Percentiles rank a stretch among this genome's conserved stretches.
These are phyloP conservation scores for Atherix ibis DNA, from an alignment of 2,888 invertebrate species.

Conservation along the genomic window DNA sequence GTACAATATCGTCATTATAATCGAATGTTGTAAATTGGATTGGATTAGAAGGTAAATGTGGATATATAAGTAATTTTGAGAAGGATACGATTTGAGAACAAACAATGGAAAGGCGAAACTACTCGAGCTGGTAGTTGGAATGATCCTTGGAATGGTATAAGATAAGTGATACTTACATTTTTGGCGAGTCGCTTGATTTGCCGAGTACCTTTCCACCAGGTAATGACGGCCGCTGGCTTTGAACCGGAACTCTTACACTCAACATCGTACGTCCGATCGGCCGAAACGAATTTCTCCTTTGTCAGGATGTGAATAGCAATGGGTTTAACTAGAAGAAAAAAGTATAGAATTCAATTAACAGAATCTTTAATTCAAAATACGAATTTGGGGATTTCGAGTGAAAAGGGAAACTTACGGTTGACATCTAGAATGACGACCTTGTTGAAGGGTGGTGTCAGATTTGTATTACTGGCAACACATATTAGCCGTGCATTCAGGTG, in stretches of 20 bases:
- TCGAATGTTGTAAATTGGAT: no score
- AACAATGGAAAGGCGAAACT: no score
- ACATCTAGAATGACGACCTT: constrained; percentile 68
- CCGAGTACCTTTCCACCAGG: constrained; percentile 80
- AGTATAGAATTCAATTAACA: background rate
- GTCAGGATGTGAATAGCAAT: constrained; percentile 67
- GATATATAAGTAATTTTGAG: no score
- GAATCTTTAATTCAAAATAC: constrained; percentile 1
- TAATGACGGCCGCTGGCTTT: constrained; percentile 67
- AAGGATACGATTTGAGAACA: no score
- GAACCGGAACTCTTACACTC: constrained; percentile 79
- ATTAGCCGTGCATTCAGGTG: constrained; percentile 69
- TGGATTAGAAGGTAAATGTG: no score
- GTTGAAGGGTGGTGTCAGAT: constrained; percentile 59
- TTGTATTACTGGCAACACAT: constrained; percentile 79
- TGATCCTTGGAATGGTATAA: no score
- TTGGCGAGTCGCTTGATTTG: constrained; percentile 65
- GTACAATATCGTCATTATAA: no score
- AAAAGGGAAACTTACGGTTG: constrained; percentile 56
- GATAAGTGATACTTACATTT: constrained; percentile 57
- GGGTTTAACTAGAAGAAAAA: constrained; percentile 85
- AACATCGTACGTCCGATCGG: constrained; percentile 72
- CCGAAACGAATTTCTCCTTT: constrained; percentile 68
- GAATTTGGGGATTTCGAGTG: background rate
- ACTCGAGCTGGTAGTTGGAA: no score